phyloP scores from a whole-genome alignment of 2,797 vertebrate species.

The Mergus octosetaceus region DNA sequence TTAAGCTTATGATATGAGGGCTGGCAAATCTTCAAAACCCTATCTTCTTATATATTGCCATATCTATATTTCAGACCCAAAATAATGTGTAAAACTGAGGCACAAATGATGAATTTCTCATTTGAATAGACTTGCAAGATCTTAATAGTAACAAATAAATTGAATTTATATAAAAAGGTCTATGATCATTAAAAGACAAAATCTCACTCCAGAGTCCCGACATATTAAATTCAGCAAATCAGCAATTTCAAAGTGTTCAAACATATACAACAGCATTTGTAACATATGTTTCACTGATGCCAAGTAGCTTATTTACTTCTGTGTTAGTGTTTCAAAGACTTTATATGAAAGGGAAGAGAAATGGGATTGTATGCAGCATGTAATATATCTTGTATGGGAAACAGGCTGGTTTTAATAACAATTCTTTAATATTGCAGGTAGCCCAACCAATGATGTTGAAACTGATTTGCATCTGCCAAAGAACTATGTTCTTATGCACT shows the following conservation, averaged over 20 bases:
- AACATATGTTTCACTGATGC: not conserved
- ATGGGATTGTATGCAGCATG: not conserved
- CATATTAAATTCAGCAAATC: not conserved
- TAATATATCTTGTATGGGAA: not conserved
- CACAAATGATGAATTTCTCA: not conserved
- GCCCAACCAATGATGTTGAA: not conserved
- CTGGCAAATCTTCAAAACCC: not conserved
- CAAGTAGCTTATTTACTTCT: slow-evolving; percentile 1
- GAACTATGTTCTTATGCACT: not conserved
- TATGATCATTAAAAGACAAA: not conserved
- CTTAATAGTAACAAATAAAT: not conserved
- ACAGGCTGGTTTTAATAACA: not conserved
- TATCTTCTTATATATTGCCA: not conserved
- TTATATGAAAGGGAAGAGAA: not conserved
- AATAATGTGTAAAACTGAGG: not conserved
- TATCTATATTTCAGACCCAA: not conserved
- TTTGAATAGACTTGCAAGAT: not conserved
- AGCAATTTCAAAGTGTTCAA: not conserved
- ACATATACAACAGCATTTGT: not conserved
- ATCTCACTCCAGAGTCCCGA: not conserved
- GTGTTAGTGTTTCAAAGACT: not conserved
- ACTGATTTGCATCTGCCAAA: not conserved
- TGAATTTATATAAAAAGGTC: not conserved
- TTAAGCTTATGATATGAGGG: not conserved
- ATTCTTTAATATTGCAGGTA: not conserved